Evolutionary conservation across 2,888 invertebrate genomes (phyloP).

Genomic region (Orchestes rusci): DNA sequence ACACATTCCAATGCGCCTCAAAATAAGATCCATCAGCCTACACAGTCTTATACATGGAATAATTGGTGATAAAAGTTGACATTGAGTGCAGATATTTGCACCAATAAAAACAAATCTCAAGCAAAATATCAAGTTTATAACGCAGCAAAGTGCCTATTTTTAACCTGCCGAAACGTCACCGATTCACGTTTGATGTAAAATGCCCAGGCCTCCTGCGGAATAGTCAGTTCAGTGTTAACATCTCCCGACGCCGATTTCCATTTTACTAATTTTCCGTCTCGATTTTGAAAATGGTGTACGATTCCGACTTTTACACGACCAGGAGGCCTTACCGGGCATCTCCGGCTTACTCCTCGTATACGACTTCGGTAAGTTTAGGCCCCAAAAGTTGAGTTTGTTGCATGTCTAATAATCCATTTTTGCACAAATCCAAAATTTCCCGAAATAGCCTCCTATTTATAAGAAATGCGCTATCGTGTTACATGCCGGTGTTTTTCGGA

Average conservation of each 20-base stretch:
- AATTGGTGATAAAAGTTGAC: neutral
- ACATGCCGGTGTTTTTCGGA: no score
- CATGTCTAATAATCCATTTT: neutral
- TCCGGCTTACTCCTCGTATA: slow-evolving; percentile 60
- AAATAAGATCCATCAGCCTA: no score
- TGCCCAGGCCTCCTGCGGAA: slow-evolving; percentile 31
- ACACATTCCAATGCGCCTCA: no score
- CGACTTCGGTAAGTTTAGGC: slow-evolving; percentile 75
- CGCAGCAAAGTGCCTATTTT: slow-evolving; percentile 18
- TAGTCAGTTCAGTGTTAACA: slow-evolving; percentile 36
- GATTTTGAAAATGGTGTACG: slow-evolving; percentile 88
- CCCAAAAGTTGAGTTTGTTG: no score
- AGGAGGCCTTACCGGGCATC: slow-evolving; percentile 76
- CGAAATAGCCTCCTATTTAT: no score
- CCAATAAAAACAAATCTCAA: neutral
- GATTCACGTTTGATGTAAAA: slow-evolving; percentile 31
- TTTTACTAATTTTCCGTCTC: slow-evolving; percentile 25
- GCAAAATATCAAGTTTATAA: slow-evolving; percentile 14
- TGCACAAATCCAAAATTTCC: no score
- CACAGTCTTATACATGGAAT: no score
- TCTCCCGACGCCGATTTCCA: slow-evolving; percentile 28
- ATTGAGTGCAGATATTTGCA: neutral
- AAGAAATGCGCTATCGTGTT: no score
- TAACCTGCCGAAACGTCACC: slow-evolving; percentile 20
- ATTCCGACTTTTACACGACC: slow-evolving; percentile 86